A percentile compares a stretch with the other conserved stretches of the same genome.
Evolutionary conservation across 1,140 invertebrate genomes (phyloP).

Genomic region (Oryctes rhinoceros): DNA sequence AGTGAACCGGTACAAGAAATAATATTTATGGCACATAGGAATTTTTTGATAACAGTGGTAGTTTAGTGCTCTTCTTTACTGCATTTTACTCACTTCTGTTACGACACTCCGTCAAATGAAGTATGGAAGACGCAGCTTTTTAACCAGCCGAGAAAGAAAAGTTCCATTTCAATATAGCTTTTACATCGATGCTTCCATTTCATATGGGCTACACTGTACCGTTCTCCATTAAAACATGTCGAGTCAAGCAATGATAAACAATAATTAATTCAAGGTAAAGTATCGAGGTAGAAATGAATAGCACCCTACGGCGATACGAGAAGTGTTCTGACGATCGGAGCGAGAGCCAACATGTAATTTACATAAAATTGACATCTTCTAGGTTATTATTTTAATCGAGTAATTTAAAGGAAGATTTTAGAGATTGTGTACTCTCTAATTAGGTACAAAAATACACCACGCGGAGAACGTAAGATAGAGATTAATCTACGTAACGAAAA

Average conservation of each 20-base stretch:
- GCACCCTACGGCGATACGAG: background rate
- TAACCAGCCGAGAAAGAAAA: no score
- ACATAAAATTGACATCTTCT: conserved; percentile 35
- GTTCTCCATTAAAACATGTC: background rate
- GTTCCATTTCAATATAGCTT: no score
- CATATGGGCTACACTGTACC: no score
- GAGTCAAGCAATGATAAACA: conserved; percentile 14
- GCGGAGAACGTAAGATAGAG: background rate
- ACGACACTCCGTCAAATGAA: no score
- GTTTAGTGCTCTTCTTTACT: no score
- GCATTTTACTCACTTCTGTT: no score
- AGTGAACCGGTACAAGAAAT: no score
- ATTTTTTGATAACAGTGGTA: no score
- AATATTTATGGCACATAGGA: no score
- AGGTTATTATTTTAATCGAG: conserved; percentile 33
- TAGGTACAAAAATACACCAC: conserved; percentile 26
- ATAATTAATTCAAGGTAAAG: conserved; percentile 10
- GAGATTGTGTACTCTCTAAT: conserved; percentile 34
- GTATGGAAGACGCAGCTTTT: no score
- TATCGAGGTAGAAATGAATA: background rate
- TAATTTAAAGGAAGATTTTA: conserved; percentile 34
- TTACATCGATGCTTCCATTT: no score
- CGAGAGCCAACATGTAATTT: conserved; percentile 27
- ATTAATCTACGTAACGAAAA: conserved; percentile 29
- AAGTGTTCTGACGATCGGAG: background rate